Conservation (phyloP, 2,797 vertebrate species). For the Borostomias antarcticus region DNA sequence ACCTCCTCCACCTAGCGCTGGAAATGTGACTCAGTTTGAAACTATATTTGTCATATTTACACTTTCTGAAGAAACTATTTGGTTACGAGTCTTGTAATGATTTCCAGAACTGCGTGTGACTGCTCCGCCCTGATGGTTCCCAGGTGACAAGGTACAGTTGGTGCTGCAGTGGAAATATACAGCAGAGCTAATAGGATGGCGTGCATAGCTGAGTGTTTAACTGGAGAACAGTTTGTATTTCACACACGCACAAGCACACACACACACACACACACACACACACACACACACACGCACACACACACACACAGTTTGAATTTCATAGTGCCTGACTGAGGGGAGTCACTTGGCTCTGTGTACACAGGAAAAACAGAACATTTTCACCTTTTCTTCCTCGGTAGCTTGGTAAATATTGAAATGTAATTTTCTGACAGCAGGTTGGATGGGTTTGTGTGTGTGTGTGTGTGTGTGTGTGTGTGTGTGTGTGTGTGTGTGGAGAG, state of each 20-base stretch:
- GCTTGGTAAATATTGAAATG: conserved; percentile 54
- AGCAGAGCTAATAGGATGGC: no score
- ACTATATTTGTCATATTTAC: neutral
- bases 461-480: neutral
- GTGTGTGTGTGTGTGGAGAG: neutral
- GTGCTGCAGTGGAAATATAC: no score
- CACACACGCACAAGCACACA: no score
- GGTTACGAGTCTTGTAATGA: no score
- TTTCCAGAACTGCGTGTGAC: no score
- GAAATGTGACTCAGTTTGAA: no score
- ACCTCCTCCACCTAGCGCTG: no score
- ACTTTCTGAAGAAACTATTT: no score
- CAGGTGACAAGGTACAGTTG: no score
- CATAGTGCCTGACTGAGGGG: conserved; percentile 12
- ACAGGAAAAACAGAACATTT: conserved; percentile 23
- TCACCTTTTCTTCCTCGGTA: conserved; percentile 19
- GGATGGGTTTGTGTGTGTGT: conserved; percentile 12
- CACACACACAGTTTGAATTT: neutral
- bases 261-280: neutral
- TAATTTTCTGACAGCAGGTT: conserved; percentile 44
- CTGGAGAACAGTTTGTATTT: conserved; percentile 2
- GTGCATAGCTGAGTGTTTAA: conserved; percentile 11
- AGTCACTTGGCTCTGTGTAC: conserved; percentile 1
- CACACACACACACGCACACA: neutral
- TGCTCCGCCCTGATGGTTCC: no score